Conservation (phyloP, 1,140 invertebrate genomes). For the Sycophila sp. region DNA sequence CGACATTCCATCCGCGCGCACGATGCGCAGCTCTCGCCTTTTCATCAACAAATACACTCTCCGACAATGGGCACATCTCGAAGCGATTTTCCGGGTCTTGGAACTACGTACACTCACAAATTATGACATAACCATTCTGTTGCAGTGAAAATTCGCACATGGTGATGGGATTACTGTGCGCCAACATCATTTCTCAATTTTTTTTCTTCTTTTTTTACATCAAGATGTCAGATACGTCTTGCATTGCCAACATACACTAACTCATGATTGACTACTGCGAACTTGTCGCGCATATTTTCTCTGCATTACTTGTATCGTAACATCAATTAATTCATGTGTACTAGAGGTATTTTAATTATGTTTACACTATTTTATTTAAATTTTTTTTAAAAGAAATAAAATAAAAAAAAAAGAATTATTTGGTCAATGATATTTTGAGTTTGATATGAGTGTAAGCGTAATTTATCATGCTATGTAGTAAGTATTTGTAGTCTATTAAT, state of each 20-base stretch:
- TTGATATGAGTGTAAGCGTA: not conserved
- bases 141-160: not conserved
- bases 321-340: not conserved
- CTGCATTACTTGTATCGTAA: too few species aligned
- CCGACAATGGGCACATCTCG: too few species aligned
- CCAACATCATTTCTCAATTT: not conserved
- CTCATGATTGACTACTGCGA: too few species aligned
- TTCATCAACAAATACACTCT: not conserved
- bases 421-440: too few species aligned
- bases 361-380: not conserved
- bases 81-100: too few species aligned
- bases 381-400: too few species aligned
- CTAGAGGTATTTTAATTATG: not conserved
- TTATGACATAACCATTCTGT: not conserved
- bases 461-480: conserved; percentile 27
- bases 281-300: too few species aligned
- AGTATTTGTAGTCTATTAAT: conserved; percentile 41
- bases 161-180: not conserved
- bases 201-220: not conserved
- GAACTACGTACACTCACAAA: not conserved
- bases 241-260: conserved; percentile 3
- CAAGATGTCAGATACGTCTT: too few species aligned
- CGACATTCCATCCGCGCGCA: not conserved
- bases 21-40: not conserved
- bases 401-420: too few species aligned